Evolutionary conservation across 2,888 invertebrate species (phyloP).

Genomic region (Nemotelus pantherinus): DNA sequence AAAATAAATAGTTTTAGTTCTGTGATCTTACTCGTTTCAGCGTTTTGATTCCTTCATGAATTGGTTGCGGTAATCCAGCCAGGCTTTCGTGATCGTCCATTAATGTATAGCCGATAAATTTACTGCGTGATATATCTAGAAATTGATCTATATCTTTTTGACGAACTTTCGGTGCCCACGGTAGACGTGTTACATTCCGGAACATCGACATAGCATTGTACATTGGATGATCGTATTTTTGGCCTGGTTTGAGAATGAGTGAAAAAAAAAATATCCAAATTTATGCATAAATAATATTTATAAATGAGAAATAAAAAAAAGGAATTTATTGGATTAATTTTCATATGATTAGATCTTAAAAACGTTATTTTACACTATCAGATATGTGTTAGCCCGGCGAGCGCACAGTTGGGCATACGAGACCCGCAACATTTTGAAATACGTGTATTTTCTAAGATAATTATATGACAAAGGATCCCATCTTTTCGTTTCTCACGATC

Average conservation of each 20-base stretch:
- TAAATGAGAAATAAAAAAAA: too few relatives aligned
- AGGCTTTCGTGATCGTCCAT: constrained; percentile 87
- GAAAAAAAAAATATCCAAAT: background rate
- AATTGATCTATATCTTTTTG: constrained; percentile 94
- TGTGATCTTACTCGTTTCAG: constrained; percentile 71
- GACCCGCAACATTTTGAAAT: too few relatives aligned
- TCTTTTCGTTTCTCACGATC: too few relatives aligned
- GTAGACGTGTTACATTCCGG: constrained; percentile 70
- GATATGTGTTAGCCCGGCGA: too few relatives aligned
- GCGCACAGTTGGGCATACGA: too few relatives aligned
- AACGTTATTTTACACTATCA: too few relatives aligned
- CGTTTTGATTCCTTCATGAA: constrained; percentile 94
- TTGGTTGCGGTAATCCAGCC: constrained; percentile 95
- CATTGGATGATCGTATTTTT: constrained; percentile 50
- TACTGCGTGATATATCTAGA: constrained; percentile 87
- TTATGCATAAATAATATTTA: too few relatives aligned
- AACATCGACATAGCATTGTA: constrained; percentile 56
- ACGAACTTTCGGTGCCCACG: constrained; percentile 96
- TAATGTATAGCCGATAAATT: constrained; percentile 95
- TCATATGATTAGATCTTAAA: too few relatives aligned
- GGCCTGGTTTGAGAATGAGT: constrained; percentile 37
- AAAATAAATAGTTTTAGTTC: background rate
- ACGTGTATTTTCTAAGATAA: too few relatives aligned
- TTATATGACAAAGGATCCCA: too few relatives aligned
- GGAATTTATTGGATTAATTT: too few relatives aligned